A percentile compares a stretch with the other conserved stretches of the same genome.
Conservation (phyloP, 2,888 invertebrate species). For the Diaphora mendica region DNA sequence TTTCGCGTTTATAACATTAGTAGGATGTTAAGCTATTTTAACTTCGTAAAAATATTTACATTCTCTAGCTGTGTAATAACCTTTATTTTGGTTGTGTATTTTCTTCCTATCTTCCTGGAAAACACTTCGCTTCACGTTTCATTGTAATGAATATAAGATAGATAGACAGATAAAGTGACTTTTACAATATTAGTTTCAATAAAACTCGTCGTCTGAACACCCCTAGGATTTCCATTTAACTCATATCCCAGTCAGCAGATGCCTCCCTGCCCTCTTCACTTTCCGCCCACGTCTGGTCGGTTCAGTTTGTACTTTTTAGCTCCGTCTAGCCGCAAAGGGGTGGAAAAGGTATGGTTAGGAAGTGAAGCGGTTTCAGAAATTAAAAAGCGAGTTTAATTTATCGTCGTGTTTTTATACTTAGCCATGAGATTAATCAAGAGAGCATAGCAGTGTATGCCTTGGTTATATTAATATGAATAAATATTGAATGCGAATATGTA, state of each 20-base stretch:
- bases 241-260: slow-evolving; percentile 29
- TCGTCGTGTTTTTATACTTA: slow-evolving; percentile 34
- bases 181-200: background rate
- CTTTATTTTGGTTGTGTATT: too few relatives aligned
- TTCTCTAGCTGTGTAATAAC: too few relatives aligned
- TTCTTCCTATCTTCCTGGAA: too few relatives aligned
- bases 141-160: too few relatives aligned
- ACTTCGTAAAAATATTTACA: too few relatives aligned
- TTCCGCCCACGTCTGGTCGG: slow-evolving; percentile 39
- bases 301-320: slow-evolving; percentile 35
- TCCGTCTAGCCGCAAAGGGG: slow-evolving; percentile 29
- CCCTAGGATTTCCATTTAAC: slow-evolving; percentile 24
- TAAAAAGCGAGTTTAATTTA: slow-evolving; percentile 35
- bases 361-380: slow-evolving; percentile 30
- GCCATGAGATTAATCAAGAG: background rate
- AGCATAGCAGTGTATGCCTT: background rate
- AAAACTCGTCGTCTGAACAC: slow-evolving; percentile 15
- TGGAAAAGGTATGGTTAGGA: slow-evolving; percentile 12
- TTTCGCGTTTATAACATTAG: too few relatives aligned
- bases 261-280: slow-evolving; percentile 6
- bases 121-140: background rate
- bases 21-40: too few relatives aligned
- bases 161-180: background rate
- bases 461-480: background rate
- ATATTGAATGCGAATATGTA: too few relatives aligned